These are phyloP conservation scores for Prosapia bicincta DNA, from an alignment of 2,888 invertebrate species.

Conservation along the genomic window DNA sequence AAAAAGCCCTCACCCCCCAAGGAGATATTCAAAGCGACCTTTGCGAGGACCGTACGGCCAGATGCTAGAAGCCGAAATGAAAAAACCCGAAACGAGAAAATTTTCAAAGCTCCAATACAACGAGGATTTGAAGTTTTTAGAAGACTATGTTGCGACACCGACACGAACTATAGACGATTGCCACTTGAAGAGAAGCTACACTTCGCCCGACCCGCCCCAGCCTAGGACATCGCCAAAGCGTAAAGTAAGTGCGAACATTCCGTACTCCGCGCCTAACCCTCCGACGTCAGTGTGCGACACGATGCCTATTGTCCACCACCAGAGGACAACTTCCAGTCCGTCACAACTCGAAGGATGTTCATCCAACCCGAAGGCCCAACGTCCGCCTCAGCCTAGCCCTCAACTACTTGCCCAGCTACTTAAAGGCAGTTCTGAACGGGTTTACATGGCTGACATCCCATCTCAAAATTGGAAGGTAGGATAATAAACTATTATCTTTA, in stretches of 20 bases:
- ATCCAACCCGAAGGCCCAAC: conserved; percentile 17
- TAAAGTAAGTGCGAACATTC: conserved; percentile 59
- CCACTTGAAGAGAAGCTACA: conserved; percentile 34
- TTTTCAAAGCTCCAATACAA: conserved; percentile 52
- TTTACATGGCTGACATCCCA: conserved; percentile 17
- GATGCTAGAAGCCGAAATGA: conserved; percentile 79
- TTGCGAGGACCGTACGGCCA: conserved; percentile 73
- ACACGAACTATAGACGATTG: conserved; percentile 35
- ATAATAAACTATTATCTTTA: no score
- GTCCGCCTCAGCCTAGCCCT: conserved; percentile 54
- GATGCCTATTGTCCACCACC: conserved; percentile 60
- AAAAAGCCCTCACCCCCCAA: conserved; percentile 43
- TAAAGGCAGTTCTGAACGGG: conserved; percentile 74
- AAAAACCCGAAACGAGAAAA: conserved; percentile 57
- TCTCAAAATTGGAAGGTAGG: conserved; percentile 34
- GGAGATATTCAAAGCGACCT: conserved; percentile 69
- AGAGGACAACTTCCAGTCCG: conserved; percentile 75
- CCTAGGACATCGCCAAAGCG: conserved; percentile 51
- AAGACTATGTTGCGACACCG: conserved; percentile 43
- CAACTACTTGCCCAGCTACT: conserved; percentile 74
- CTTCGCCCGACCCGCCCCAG: conserved; percentile 30
- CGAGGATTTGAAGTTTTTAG: conserved; percentile 56
- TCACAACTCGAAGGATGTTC: conserved; percentile 65
- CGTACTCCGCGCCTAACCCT: conserved; percentile 42
- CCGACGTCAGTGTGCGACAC: conserved; percentile 46